A percentile compares a stretch with the other conserved stretches of the same genome.
phyloP scores from a whole-genome alignment of 23 tunicate genomes.

The Styela clava region DNA sequence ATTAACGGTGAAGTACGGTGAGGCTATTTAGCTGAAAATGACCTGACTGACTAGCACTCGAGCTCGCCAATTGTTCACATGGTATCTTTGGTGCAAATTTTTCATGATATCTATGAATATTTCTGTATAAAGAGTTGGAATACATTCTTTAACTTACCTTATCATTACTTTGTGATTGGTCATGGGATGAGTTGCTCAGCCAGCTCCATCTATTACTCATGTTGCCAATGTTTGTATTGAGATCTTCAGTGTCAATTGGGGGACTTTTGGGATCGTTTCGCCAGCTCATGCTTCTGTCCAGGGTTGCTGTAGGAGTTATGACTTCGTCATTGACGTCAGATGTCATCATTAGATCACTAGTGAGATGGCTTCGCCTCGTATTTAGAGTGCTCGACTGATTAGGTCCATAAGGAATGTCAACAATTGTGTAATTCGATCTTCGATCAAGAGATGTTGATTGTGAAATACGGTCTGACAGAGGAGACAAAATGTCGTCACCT shows the following conservation, averaged over 20 bases:
- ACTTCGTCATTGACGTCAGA: conserved; percentile 14
- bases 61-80: no score
- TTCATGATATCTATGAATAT: no score
- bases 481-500: conserved; percentile 12
- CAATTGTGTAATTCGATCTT: neutral
- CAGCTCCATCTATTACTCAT: conserved; percentile 23
- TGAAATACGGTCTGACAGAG: neutral
- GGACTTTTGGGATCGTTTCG: neutral
- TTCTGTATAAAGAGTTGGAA: no score
- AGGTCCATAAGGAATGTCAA: conserved; percentile 3
- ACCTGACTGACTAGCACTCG: no score
- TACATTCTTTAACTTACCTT: no score
- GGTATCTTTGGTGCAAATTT: no score
- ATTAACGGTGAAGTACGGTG: no score
- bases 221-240: neutral
- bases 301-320: conserved; percentile 1
- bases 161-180: conserved; percentile 32
- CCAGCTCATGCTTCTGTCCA: neutral
- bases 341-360: conserved; percentile 29
- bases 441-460: neutral
- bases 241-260: neutral
- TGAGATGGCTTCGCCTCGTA: neutral
- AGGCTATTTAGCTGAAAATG: no score
- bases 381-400: conserved; percentile 2
- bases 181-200: conserved; percentile 51